Evolutionary conservation across 1,140 invertebrate genomes (phyloP).

Genomic region (Nymphalis io): DNA sequence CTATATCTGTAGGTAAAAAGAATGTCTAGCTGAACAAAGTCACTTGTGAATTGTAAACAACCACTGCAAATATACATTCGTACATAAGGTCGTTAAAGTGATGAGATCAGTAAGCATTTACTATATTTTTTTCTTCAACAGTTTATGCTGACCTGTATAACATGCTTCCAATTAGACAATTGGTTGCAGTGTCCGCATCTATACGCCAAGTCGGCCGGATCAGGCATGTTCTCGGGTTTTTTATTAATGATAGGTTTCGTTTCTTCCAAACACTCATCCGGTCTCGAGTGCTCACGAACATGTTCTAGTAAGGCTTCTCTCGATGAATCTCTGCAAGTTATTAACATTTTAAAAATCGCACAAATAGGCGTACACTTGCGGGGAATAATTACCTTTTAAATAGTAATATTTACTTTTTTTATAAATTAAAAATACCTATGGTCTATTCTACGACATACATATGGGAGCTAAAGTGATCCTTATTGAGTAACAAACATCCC

Average conservation of each 20-base stretch:
- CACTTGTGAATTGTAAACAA: too few relatives aligned
- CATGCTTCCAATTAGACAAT: constrained; percentile 90
- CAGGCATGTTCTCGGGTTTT: constrained; percentile 60
- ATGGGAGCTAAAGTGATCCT: too few relatives aligned
- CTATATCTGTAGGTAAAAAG: too few relatives aligned
- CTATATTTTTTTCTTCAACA: constrained; percentile 1
- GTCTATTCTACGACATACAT: too few relatives aligned
- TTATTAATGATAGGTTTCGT: constrained; percentile 45
- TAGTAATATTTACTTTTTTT: background rate
- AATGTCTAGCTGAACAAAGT: too few relatives aligned
- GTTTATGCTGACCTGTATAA: constrained; percentile 83
- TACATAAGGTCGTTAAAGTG: too few relatives aligned
- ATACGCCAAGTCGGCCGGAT: constrained; percentile 81
- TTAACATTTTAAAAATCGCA: background rate
- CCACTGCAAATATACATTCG: too few relatives aligned
- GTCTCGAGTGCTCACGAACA: constrained; percentile 72
- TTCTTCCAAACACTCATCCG: constrained; percentile 46
- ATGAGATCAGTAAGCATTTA: too few relatives aligned
- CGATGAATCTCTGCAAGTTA: constrained; percentile 69
- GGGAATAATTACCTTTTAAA: background rate
- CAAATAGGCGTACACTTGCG: background rate
- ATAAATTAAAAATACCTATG: background rate
- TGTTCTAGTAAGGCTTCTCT: constrained; percentile 76
- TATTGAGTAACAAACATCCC: too few relatives aligned
- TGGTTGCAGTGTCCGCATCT: constrained; percentile 88